Evolutionary conservation across 2,888 invertebrate species (phyloP), one percentile per base, ranked within the genome.

Genomic region (Lordiphosa fenestrarum): DNA sequence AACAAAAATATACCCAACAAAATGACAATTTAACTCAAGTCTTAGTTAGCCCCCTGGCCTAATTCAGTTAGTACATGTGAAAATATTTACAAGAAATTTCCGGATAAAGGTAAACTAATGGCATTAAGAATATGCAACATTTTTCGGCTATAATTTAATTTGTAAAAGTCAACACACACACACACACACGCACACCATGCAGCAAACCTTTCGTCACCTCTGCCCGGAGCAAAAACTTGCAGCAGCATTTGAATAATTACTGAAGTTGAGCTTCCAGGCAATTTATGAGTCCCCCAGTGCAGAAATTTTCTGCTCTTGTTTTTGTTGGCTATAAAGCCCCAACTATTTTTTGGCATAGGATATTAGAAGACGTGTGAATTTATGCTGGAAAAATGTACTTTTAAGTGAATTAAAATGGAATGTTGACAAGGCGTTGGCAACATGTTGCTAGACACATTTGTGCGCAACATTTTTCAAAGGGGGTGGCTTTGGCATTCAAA

Each of bases 221-320:
- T 12, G 19, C 25, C 41, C 23, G 7, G 55, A 25, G n/a, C 19
- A 21, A 36, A 54, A 37, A 66, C 52, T 59, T 62, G 35, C 21
- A 37, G 36, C 30, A 10, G 42, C 80, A 69, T 76, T 80, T 82
- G 73, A 78, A 78, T 82, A 82, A 78, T 78, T 78, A 82, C 77
- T 64, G 52, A 78, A 78, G 82, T 82, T 82, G 64, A 51, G 62
- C 40, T 30, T 41, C 44, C 65, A 35, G 50, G 59, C 71, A 66
- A 78, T 78, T 78, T 78, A 82, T 78, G 73, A 54, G 78, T 71
- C 71, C 60, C 60, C 73, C 46, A 12, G 70, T 62, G 65, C 33
- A 49, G 52, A 48, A 62, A 61, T 65, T 63, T 73, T 4, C n/a
- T 7, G 38, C 3, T 36, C 21, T 21, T 48, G 35, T 25, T 36